Base-by-base conservation (phyloP, 2,113 vertebrate species). In the Sander lucioperca region DNA sequence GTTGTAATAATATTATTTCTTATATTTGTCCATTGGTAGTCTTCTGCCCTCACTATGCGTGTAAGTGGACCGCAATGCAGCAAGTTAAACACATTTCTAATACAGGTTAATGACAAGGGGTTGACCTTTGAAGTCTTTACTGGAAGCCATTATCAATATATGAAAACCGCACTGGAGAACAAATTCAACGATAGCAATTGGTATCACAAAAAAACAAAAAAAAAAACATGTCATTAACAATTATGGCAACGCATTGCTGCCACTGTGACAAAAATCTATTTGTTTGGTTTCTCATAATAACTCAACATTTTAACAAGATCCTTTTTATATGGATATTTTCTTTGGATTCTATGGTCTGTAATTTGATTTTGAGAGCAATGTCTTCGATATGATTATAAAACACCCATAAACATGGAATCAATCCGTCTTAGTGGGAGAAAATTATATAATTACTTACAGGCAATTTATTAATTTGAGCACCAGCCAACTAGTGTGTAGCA, bases 381-480 rank as follows among this genome's bases (percentile, higher is more conserved):
- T 56, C n/a, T 39, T 51, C 25, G 56, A 59, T 33, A 68, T 39
- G 45, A 53, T 21, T 33, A 65, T 72, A 11, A 19, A 59, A 64
- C 47, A 51, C 19, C 3, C 6, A 36, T 58, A 64, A 18, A 16
- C 14, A 64, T 50, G 15, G 4, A 18, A 65, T 58, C 23, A 13
- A 36, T 57, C 8, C 1, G 10, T 73, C 2, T 19, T 58, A 36
- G 58, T 23, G 9, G 30, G 59, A 64, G 19, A 39, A 48, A 30
- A 68, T 45, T n/a, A 11, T 33, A 64, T 33, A 33, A 64, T 71
- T 33, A 64, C 23, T 71, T 54, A 63, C 8, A 51, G 11, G 45
- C 11, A 27, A 66, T 56, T 21, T 56, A 63, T 63, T 70, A 14
- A 71, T 79, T n/a, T 12, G 58, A 30, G 18, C 58, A 45, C 30